Conservation (phyloP, 2,888 invertebrate species). For the Arenicola marina region DNA sequence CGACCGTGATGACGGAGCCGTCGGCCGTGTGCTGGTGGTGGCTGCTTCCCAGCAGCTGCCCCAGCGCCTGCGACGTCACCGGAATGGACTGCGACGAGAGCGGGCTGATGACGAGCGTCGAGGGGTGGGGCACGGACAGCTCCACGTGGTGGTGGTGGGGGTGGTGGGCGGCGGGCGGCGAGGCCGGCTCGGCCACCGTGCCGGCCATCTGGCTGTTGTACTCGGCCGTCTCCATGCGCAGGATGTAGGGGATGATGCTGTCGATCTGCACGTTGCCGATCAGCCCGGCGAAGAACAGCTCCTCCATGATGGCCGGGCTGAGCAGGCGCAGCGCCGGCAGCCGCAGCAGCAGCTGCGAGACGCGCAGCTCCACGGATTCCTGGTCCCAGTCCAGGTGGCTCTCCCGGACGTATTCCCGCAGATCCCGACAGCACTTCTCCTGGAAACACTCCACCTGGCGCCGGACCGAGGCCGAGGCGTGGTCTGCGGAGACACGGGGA, state of each 20-base stretch:
- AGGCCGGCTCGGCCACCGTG: neutral
- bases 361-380: conserved; percentile 74
- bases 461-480: neutral
- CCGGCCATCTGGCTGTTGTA: conserved; percentile 37
- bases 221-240: conserved; percentile 68
- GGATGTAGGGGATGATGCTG: conserved; percentile 88
- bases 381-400: conserved; percentile 39
- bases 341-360: conserved; percentile 80
- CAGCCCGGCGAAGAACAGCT: conserved; percentile 90
- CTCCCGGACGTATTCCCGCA: conserved; percentile 57
- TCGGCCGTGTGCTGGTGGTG: neutral
- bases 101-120: conserved; percentile 2
- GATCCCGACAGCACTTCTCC: conserved; percentile 69
- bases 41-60: neutral
- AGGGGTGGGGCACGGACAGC: too few species aligned
- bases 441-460: conserved; percentile 69
- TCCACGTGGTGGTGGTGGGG: neutral
- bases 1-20: neutral
- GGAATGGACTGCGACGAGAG: neutral
- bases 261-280: conserved; percentile 94
- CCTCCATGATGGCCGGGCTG: conserved; percentile 85
- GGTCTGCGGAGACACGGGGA: conserved; percentile 7
- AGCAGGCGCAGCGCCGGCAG: conserved; percentile 60
- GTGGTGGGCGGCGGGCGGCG: neutral
- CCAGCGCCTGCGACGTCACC: neutral